Evolutionary conservation across 2,888 invertebrate genomes (phyloP).

Genomic region (Drosophila putrida): DNA sequence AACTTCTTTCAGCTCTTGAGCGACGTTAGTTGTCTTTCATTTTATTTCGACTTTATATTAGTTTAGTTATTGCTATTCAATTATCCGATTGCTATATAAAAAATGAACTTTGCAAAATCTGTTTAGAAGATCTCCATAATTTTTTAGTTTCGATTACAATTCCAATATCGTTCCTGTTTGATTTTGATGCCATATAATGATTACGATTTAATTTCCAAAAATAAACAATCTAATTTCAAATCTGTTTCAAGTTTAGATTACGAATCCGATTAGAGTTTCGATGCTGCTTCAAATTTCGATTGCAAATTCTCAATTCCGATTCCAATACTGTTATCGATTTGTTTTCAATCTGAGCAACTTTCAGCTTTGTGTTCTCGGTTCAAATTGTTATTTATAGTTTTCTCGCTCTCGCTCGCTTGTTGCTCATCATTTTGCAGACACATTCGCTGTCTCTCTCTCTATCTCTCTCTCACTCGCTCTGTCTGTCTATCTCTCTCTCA

Average conservation of each 20-base stretch:
- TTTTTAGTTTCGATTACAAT: background rate
- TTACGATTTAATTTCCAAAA: too few species aligned
- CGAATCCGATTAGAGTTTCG: background rate
- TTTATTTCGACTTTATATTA: background rate
- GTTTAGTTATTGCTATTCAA: conserved; percentile 4
- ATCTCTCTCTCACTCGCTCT: conserved; percentile 53
- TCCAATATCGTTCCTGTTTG: background rate
- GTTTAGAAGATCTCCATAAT: too few species aligned
- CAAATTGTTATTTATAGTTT: conserved; percentile 6
- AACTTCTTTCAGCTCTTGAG: conserved; percentile 36
- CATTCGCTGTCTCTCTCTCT: conserved; percentile 43
- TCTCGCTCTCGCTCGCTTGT: conserved; percentile 30
- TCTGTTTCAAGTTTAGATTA: background rate
- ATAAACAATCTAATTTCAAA: background rate
- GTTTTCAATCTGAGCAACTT: background rate
- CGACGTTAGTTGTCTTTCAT: conserved; percentile 26
- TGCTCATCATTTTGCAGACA: conserved; percentile 48
- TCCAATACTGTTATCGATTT: background rate
- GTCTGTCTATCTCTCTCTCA: conserved; percentile 59
- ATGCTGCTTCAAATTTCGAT: background rate
- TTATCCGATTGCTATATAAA: conserved; percentile 28
- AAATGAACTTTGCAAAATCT: too few species aligned
- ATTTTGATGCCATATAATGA: background rate
- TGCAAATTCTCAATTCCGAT: background rate
- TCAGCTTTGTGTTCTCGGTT: background rate